These are phyloP conservation scores for Sitta carolinensis DNA, from an alignment of 2,797 vertebrate genomes.

Conservation along the genomic window DNA sequence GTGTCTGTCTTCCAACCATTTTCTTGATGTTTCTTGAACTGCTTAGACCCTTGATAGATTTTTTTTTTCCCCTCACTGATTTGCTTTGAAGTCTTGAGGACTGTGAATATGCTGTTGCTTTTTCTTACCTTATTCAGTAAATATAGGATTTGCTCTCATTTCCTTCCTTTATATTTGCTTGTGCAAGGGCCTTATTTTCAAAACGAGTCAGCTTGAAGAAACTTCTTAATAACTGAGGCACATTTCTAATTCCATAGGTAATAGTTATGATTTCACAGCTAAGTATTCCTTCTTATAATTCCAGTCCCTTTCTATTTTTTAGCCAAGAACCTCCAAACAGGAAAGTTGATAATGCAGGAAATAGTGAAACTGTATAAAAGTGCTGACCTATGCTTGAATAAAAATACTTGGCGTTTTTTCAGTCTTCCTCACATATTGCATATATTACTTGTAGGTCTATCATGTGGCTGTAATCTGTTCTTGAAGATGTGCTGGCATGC, in stretches of 20 bases:
- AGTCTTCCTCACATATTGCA: not conserved
- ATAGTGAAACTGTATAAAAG: constrained; percentile 22
- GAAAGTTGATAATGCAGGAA: not conserved
- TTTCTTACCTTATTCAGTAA: not conserved
- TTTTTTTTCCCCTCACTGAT: not conserved
- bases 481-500: not conserved
- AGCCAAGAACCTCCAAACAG: not conserved
- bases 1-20: not conserved
- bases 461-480: not conserved
- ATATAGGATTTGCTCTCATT: not conserved
- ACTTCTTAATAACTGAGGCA: not conserved
- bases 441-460: not conserved
- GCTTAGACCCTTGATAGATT: not conserved
- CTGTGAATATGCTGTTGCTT: not conserved
- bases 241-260: not conserved
- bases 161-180: not conserved
- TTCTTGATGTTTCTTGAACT: not conserved
- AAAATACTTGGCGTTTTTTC: not conserved
- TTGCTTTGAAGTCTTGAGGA: not conserved
- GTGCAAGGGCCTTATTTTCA: not conserved
- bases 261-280: not conserved
- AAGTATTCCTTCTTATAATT: not conserved
- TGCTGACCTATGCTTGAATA: not conserved
- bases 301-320: not conserved
- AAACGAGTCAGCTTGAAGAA: not conserved